Conservation (phyloP, 2,113 vertebrate species). For the Myrmecobius fasciatus region DNA sequence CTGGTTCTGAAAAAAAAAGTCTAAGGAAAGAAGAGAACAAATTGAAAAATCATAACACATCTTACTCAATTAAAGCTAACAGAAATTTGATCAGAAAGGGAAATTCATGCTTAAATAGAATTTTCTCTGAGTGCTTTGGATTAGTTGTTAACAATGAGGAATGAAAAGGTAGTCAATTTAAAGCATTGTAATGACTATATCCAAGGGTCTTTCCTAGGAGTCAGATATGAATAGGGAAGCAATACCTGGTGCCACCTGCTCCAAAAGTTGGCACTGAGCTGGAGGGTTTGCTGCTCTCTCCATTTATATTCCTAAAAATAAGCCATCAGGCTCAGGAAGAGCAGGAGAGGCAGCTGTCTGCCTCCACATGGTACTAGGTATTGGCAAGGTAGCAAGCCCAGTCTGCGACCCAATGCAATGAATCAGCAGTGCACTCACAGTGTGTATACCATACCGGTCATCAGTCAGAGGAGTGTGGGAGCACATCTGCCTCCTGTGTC, state of each 20-base stretch:
- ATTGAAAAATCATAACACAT: background rate
- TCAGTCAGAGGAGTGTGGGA: conserved; percentile 66
- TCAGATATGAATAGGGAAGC: background rate
- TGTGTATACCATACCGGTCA: conserved; percentile 26
- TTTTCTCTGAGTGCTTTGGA: conserved; percentile 4
- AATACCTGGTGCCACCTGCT: conserved; percentile 55
- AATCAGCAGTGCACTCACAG: conserved; percentile 57
- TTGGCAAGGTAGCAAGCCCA: conserved; percentile 58
- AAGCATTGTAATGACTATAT: background rate
- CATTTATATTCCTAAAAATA: conserved; percentile 20
- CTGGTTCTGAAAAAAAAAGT: background rate
- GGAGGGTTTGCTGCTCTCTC: background rate
- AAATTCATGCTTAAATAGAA: background rate
- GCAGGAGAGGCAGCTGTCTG: conserved; percentile 73
- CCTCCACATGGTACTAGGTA: conserved; percentile 68
- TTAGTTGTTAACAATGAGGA: background rate
- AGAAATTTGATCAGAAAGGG: background rate
- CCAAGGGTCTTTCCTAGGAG: background rate
- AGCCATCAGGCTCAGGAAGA: background rate
- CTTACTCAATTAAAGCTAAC: background rate
- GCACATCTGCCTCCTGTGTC: conserved; percentile 48
- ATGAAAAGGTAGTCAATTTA: background rate
- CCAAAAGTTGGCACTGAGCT: background rate
- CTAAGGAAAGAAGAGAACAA: background rate
- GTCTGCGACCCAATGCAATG: conserved; percentile 67